These are phyloP conservation scores for Dusona sp. DNA, from an alignment of 2,888 invertebrate genomes.

Conservation along the genomic window DNA sequence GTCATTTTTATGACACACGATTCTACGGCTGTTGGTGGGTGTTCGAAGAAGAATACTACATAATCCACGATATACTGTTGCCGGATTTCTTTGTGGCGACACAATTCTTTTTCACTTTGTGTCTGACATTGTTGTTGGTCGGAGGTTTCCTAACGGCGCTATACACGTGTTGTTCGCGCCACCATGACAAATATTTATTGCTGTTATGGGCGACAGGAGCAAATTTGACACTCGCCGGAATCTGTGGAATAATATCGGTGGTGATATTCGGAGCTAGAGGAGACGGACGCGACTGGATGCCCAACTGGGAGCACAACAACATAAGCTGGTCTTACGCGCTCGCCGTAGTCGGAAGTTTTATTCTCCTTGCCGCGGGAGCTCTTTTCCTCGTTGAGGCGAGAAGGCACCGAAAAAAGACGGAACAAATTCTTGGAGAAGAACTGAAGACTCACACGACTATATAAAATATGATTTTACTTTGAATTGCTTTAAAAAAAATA, in stretches of 20 bases:
- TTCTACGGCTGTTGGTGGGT: conserved; percentile 98
- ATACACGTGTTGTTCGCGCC: conserved; percentile 90
- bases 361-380: conserved; percentile 91
- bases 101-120: conserved; percentile 96
- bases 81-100: conserved; percentile 97
- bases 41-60: conserved; percentile 98
- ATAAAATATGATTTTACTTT: conserved; percentile 82
- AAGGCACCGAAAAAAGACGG: conserved; percentile 90
- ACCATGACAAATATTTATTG: conserved; percentile 91
- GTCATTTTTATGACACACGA: conserved; percentile 92
- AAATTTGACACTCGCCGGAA: conserved; percentile 89
- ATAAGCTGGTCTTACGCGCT: conserved; percentile 97
- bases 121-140: conserved; percentile 92
- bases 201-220: conserved; percentile 91
- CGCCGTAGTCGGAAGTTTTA: conserved; percentile 91
- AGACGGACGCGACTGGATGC: conserved; percentile 97
- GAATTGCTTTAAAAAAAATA: background rate
- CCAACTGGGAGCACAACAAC: conserved; percentile 97
- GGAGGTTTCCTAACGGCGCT: conserved; percentile 90
- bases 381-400: conserved; percentile 94
- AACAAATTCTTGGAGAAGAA: conserved; percentile 90
- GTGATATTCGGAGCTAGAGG: conserved; percentile 96
- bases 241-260: conserved; percentile 93
- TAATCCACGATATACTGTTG: conserved; percentile 94
- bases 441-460: conserved; percentile 91